These are phyloP conservation scores for Podotricha telesiphe DNA, from an alignment of 2,888 invertebrate species.

Conservation along the genomic window DNA sequence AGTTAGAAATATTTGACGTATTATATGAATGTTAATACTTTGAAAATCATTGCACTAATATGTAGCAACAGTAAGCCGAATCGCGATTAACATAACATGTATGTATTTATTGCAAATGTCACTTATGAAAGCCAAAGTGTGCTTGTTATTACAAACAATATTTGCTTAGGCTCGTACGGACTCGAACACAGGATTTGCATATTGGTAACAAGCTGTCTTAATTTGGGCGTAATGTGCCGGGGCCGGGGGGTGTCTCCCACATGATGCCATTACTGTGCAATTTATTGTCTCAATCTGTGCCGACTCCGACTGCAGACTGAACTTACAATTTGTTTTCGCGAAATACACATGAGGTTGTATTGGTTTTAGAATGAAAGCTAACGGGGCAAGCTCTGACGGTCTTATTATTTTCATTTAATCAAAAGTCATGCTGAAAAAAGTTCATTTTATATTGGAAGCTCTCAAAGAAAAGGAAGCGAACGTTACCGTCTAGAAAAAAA, in stretches of 20 bases:
- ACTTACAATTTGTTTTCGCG: conserved; percentile 49
- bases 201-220: conserved; percentile 79
- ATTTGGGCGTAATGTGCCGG: conserved; percentile 72
- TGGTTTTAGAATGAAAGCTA: conserved; percentile 32
- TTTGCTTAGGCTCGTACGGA: conserved; percentile 62
- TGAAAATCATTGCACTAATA: conserved; percentile 22
- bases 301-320: conserved; percentile 45
- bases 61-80: conserved; percentile 28
- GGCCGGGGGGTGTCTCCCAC: conserved; percentile 61
- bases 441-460: neutral
- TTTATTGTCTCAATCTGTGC: conserved; percentile 73
- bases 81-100: conserved; percentile 42
- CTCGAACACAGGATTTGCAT: conserved; percentile 69
- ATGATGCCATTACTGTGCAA: conserved; percentile 72
- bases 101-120: conserved; percentile 49
- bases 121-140: conserved; percentile 50
- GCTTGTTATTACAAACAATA: conserved; percentile 61
- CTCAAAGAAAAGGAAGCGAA: neutral
- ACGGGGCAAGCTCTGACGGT: conserved; percentile 2
- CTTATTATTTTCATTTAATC: conserved; percentile 1
- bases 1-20: no score
- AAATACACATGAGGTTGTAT: conserved; percentile 39
- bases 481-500: neutral
- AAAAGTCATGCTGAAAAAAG: neutral
- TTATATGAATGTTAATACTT: neutral